Conservation (phyloP, 1,140 invertebrate species). For the Eumaeus atala region DNA sequence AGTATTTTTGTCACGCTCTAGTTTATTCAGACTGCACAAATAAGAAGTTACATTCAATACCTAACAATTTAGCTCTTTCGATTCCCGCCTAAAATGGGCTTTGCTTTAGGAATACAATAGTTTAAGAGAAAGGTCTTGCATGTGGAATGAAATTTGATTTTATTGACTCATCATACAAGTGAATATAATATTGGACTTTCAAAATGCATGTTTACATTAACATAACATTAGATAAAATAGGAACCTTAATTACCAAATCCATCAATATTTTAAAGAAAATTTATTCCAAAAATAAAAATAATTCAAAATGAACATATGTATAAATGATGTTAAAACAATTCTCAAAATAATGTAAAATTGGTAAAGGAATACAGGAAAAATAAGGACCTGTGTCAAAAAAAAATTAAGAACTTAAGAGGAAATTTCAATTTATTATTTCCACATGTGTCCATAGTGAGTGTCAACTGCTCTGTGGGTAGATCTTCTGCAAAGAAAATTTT, state of each 20-base stretch:
- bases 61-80: too few species aligned
- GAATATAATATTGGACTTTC: constrained; percentile 6
- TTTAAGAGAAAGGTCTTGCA: background rate
- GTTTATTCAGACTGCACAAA: too few species aligned
- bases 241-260: constrained; percentile 68
- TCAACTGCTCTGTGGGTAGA: constrained; percentile 67
- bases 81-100: too few species aligned
- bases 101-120: background rate
- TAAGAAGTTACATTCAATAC: too few species aligned
- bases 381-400: constrained; percentile 62
- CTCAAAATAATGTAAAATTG: constrained; percentile 68
- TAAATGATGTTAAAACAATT: constrained; percentile 42
- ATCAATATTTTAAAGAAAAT: constrained; percentile 61
- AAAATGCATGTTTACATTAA: constrained; percentile 9
- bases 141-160: constrained; percentile 2
- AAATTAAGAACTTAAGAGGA: constrained; percentile 66
- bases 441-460: constrained; percentile 70
- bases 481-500: constrained; percentile 71
- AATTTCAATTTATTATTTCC: constrained; percentile 74
- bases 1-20: too few species aligned
- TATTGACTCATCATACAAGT: constrained; percentile 1
- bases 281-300: constrained; percentile 72
- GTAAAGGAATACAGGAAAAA: constrained; percentile 62
- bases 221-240: constrained; percentile 35
- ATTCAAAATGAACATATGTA: constrained; percentile 62